phyloP scores from a whole-genome alignment of 2,888 invertebrate genomes.

The Leptopilina syphax region DNA sequence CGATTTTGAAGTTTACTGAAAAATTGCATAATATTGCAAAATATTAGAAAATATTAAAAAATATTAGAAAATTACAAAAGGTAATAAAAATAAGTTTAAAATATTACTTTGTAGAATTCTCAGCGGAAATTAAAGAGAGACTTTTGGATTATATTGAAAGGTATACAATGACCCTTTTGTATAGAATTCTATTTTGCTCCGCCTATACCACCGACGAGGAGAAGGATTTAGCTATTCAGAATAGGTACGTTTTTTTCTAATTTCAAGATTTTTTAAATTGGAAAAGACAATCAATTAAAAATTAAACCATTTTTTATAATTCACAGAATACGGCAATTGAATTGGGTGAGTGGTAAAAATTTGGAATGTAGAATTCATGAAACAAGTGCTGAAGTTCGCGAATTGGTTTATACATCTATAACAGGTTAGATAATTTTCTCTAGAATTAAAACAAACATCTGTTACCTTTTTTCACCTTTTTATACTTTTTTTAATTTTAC shows the following conservation, averaged over 20 bases:
- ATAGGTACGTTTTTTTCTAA: constrained; percentile 76
- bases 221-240: constrained; percentile 94
- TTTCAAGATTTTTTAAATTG: not conserved
- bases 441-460: not conserved
- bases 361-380: constrained; percentile 95
- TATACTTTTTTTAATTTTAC: no score
- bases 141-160: constrained; percentile 96
- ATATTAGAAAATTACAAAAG: not conserved
- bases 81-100: not conserved
- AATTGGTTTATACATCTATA: constrained; percentile 94
- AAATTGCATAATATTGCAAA: not conserved
- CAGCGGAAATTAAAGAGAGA: constrained; percentile 86
- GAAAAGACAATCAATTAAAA: no score
- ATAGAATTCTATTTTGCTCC: constrained; percentile 92
- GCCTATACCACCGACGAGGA: constrained; percentile 94
- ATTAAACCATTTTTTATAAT: not conserved
- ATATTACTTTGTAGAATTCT: constrained; percentile 77
- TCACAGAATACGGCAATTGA: constrained; percentile 90
- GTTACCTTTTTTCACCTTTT: no score
- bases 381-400: constrained; percentile 88
- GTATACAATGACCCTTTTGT: constrained; percentile 93
- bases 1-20: not conserved
- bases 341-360: constrained; percentile 97
- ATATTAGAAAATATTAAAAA: no score
- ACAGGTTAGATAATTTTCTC: constrained; percentile 80